Percentiles rank a stretch among this genome's conserved stretches.
Evolutionary conservation across 2,113 vertebrate genomes (phyloP).

Genomic region (Mellivora capensis): DNA sequence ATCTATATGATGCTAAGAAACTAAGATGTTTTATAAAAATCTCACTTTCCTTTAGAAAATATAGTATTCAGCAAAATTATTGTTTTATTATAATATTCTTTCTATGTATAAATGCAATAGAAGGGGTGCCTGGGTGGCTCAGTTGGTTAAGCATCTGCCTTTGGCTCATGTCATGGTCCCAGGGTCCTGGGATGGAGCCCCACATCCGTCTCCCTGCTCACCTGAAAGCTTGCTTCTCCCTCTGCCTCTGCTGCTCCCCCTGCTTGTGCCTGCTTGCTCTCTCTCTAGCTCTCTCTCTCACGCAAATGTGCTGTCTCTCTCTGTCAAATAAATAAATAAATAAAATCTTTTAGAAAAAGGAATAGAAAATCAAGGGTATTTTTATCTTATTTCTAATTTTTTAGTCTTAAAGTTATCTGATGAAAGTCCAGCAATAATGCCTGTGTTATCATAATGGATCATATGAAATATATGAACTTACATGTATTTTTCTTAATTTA

Average conservation of each 20-base stretch:
- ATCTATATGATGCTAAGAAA: constrained; percentile 43
- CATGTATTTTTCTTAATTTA: not conserved
- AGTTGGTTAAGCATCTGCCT: no score
- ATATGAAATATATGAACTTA: not conserved
- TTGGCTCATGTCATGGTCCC: no score
- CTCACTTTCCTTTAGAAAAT: constrained; percentile 37
- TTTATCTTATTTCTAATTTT: not conserved
- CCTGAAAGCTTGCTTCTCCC: no score
- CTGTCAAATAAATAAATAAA: no score
- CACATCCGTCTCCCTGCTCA: no score
- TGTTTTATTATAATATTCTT: not conserved
- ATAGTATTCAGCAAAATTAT: not conserved
- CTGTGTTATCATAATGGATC: not conserved
- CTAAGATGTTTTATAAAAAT: constrained; percentile 8
- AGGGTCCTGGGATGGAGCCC: no score
- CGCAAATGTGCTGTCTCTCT: no score
- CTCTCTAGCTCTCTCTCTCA: no score
- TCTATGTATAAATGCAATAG: not conserved
- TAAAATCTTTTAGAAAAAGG: not conserved
- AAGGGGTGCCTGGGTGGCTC: not conserved
- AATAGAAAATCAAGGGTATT: not conserved
- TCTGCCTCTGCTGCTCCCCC: no score
- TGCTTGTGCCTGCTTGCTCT: no score
- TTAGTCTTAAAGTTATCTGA: not conserved
- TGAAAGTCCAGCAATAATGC: not conserved